A percentile compares a stretch with the other conserved stretches of the same genome.
Conservation (phyloP, 1,140 invertebrate species). For the Phenacoccus solenopsis region DNA sequence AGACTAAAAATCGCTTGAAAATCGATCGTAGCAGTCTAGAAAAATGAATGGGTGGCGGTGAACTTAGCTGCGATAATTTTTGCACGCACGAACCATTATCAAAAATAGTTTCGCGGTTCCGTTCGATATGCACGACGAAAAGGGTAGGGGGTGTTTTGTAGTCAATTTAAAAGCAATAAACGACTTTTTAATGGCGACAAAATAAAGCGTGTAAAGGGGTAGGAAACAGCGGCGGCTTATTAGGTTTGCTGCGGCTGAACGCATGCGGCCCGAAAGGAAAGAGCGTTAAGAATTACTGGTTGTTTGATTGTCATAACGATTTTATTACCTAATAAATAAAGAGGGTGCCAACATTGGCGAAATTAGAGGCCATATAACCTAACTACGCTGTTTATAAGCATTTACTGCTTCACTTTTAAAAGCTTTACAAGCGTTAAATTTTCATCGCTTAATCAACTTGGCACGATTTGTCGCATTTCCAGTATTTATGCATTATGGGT, state of each 20-base stretch:
- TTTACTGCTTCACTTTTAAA: background rate
- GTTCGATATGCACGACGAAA: too few species aligned
- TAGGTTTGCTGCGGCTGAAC: background rate
- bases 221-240: background rate
- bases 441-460: conserved; percentile 1
- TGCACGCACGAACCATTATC: too few species aligned
- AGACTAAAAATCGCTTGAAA: too few species aligned
- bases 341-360: background rate
- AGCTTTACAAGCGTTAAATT: background rate
- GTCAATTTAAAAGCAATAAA: background rate
- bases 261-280: background rate
- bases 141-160: background rate
- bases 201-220: background rate
- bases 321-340: conserved; percentile 4
- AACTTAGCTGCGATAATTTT: too few species aligned
- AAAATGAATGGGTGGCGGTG: too few species aligned
- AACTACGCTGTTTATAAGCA: background rate
- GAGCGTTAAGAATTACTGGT: background rate
- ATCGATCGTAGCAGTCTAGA: too few species aligned
- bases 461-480: too few species aligned
- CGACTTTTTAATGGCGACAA: background rate
- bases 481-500: too few species aligned
- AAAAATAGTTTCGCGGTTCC: too few species aligned
- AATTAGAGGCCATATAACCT: background rate
- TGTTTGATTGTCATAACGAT: conserved; percentile 2